Conservation (phyloP, 2,797 vertebrate species). For the Coilia nasus region DNA sequence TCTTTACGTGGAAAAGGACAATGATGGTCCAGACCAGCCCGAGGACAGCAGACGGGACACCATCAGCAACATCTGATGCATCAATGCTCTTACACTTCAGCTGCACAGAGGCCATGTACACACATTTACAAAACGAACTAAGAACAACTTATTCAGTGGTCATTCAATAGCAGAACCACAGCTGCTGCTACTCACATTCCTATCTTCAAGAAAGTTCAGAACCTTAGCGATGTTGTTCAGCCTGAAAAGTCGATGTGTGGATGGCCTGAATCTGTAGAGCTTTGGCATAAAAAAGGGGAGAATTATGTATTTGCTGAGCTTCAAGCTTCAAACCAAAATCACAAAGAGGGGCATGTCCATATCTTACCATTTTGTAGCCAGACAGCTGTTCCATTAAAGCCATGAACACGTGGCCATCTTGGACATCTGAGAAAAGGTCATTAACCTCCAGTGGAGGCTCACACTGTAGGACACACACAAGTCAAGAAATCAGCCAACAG, state of each 20-base stretch:
- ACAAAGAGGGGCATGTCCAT: background rate
- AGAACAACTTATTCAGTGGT: background rate
- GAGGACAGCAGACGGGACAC: constrained; percentile 85
- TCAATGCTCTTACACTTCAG: constrained; percentile 88
- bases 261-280: constrained; percentile 86
- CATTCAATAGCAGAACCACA: background rate
- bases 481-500: background rate
- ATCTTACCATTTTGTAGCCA: constrained; percentile 84
- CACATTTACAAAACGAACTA: background rate
- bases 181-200: constrained; percentile 79
- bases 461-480: constrained; percentile 65
- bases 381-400: constrained; percentile 87
- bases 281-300: constrained; percentile 56
- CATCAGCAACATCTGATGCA: constrained; percentile 86
- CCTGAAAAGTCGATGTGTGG: constrained; percentile 89
- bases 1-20: constrained; percentile 85
- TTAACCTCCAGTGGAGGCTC: constrained; percentile 83
- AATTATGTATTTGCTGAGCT: background rate
- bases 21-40: constrained; percentile 92
- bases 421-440: constrained; percentile 85
- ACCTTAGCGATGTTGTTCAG: constrained; percentile 92
- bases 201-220: constrained; percentile 87
- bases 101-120: constrained; percentile 62
- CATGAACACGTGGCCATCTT: constrained; percentile 90
- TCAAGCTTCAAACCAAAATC: background rate